Evolutionary conservation across 2,797 vertebrate genomes (phyloP).

Genomic region (Acanthiza pusilla): DNA sequence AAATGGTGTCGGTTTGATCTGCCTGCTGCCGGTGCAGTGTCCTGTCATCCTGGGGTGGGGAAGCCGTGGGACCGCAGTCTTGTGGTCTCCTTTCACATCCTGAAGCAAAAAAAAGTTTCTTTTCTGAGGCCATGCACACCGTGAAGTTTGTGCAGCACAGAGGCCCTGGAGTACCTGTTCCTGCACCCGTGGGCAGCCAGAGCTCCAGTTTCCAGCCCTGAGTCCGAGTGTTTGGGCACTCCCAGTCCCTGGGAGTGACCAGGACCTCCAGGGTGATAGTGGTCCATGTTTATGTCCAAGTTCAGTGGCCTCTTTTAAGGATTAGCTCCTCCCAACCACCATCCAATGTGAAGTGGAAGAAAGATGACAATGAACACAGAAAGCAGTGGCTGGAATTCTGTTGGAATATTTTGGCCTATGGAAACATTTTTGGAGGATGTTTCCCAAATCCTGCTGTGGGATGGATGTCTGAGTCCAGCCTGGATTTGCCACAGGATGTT

Average conservation of each 20-base stretch:
- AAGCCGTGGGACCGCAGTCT: neutral
- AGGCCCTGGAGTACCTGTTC: neutral
- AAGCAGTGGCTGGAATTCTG: accelerated
- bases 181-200: neutral
- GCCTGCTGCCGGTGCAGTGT: neutral
- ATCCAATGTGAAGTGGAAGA: accelerated
- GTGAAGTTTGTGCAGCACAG: neutral
- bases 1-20: neutral
- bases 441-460: neutral
- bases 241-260: neutral
- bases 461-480: neutral
- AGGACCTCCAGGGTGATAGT: neutral
- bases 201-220: neutral
- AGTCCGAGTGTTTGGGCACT: accelerated
- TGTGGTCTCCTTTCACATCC: neutral
- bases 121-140: neutral
- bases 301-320: neutral
- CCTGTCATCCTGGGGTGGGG: accelerated
- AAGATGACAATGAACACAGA: neutral
- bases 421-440: neutral
- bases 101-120: neutral
- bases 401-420: neutral
- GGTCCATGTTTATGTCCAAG: accelerated
- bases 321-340: neutral
- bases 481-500: neutral